phyloP scores from a whole-genome alignment of 53 echinoderm and acorn worm species.

The Mesocentrotus franciscanus region DNA sequence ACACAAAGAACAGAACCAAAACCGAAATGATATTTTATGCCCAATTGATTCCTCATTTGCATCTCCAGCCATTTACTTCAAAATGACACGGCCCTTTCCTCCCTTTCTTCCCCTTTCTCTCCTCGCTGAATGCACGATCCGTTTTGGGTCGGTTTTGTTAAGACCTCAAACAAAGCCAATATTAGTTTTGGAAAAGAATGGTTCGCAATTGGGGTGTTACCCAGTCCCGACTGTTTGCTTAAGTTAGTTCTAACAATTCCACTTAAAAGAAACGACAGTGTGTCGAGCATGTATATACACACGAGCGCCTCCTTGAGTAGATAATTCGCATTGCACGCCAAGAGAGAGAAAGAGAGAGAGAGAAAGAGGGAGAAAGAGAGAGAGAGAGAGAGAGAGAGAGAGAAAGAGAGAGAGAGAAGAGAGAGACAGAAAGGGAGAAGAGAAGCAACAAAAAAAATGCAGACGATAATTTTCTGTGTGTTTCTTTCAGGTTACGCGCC shows the following conservation, averaged over 20 bases:
- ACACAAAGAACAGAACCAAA: constrained; percentile 12
- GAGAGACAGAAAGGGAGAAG: constrained; percentile 6
- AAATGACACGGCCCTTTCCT: constrained; percentile 33
- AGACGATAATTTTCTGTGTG: constrained; percentile 50
- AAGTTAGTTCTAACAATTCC: constrained; percentile 68
- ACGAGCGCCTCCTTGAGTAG: constrained; percentile 64
- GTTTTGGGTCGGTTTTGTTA: constrained; percentile 47
- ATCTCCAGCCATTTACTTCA: constrained; percentile 17
- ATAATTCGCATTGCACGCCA: constrained; percentile 34
- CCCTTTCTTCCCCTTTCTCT: neutral
- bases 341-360: neutral
- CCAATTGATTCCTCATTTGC: constrained; percentile 45
- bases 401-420: neutral
- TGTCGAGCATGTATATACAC: constrained; percentile 64
- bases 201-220: constrained; percentile 61
- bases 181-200: constrained; percentile 69
- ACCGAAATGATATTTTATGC: constrained; percentile 39
- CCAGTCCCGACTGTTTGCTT: constrained; percentile 48
- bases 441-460: constrained; percentile 37
- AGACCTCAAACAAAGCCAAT: constrained; percentile 58
- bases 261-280: constrained; percentile 62
- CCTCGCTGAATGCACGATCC: neutral
- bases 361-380: constrained; percentile 18
- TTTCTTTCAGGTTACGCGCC: constrained; percentile 61
- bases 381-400: neutral